Percentiles rank a stretch among this genome's conserved stretches.
Conservation (phyloP, 2,797 vertebrate genomes). For the Fistularia tabacaria region DNA sequence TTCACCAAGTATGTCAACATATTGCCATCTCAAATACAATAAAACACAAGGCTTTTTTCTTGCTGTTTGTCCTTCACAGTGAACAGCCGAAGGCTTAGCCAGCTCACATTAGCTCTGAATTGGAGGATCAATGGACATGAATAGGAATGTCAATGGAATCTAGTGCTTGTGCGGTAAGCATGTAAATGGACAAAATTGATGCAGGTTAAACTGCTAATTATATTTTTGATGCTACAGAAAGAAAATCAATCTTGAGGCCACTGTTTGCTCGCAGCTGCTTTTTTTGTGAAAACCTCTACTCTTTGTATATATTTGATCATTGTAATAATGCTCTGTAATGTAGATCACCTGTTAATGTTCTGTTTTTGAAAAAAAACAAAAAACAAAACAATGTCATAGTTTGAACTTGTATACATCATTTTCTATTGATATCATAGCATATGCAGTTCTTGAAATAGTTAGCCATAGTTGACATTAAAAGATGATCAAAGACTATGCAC, state of each 20-base stretch:
- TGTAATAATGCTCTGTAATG: too few species aligned
- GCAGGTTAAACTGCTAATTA: constrained; percentile 49
- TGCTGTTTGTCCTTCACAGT: constrained; percentile 41
- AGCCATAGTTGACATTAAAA: too few species aligned
- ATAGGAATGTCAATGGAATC: constrained; percentile 62
- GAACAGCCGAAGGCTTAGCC: constrained; percentile 48
- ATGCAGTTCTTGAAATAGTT: too few species aligned
- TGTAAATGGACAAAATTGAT: constrained; percentile 57
- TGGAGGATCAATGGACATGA: constrained; percentile 62
- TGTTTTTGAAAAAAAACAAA: too few species aligned
- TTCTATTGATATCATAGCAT: too few species aligned
- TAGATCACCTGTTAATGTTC: too few species aligned
- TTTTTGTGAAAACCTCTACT: constrained; percentile 26
- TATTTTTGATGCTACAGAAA: constrained; percentile 20
- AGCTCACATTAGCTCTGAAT: constrained; percentile 35
- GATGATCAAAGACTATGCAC: too few species aligned
- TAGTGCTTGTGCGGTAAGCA: constrained; percentile 49
- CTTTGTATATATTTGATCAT: too few species aligned
- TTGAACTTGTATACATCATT: too few species aligned
- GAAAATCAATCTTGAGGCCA: constrained; percentile 21
- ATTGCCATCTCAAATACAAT: constrained; percentile 12
- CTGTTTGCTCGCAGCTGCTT: constrained; percentile 34
- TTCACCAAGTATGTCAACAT: neutral
- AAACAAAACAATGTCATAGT: too few species aligned
- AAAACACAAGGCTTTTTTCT: constrained; percentile 15